phyloP scores from a whole-genome alignment of 1,140 invertebrate species.

The Mactra quadrangularis region DNA sequence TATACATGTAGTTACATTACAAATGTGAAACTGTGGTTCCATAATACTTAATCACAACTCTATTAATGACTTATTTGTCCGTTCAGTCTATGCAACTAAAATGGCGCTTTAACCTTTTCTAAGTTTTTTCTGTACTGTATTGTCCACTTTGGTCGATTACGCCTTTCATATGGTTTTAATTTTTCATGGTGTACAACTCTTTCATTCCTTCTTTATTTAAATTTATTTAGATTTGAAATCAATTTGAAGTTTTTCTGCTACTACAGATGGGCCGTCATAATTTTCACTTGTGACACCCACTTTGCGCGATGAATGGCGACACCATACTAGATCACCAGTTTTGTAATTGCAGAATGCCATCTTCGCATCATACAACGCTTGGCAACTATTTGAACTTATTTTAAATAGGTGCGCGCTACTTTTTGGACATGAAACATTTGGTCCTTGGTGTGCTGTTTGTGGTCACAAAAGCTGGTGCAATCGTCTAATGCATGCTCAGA shows the following conservation, averaged over 20 bases:
- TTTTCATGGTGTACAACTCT: constrained; percentile 26
- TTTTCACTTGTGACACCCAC: neutral
- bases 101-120: neutral
- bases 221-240: neutral
- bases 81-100: neutral
- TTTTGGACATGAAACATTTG: constrained; percentile 11
- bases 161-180: constrained; percentile 7
- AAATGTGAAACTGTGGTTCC: neutral
- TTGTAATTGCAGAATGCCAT: neutral
- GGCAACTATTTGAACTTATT: neutral
- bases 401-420: neutral
- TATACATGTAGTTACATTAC: neutral
- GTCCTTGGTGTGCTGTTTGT: too few relatives aligned
- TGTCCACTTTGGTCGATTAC: neutral
- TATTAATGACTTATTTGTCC: neutral
- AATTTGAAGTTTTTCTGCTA: neutral
- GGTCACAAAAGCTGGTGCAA: too few relatives aligned
- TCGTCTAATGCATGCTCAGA: too few relatives aligned
- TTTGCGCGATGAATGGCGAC: neutral
- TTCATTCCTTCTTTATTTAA: neutral
- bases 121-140: neutral
- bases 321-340: constrained; percentile 24
- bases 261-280: constrained; percentile 21
- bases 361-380: constrained; percentile 3
- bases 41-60: neutral